Evolutionary conservation across 1,140 invertebrate genomes (phyloP).

Genomic region (Pogonus chalceus): DNA sequence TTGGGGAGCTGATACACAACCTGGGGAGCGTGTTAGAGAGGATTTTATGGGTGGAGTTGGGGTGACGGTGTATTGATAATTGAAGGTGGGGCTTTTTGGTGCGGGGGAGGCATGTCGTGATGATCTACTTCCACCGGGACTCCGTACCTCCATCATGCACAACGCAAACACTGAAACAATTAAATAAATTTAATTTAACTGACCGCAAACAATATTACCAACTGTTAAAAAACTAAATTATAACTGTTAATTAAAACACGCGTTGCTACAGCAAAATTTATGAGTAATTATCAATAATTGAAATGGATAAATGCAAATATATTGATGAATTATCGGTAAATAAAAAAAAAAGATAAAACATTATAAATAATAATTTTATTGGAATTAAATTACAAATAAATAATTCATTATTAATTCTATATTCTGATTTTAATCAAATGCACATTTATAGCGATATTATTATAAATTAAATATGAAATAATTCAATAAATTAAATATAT

Average conservation of each 20-base stretch:
- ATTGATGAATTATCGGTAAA: neutral
- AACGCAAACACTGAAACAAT: neutral
- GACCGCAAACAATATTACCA: neutral
- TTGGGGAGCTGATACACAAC: slow-evolving; percentile 16
- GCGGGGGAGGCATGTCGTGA: slow-evolving; percentile 20
- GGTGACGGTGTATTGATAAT: slow-evolving; percentile 18
- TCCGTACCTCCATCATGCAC: neutral
- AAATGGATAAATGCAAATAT: neutral
- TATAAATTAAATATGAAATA: too few species aligned
- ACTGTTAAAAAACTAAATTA: neutral
- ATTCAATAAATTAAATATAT: too few species aligned
- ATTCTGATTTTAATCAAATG: too few species aligned
- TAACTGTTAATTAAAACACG: neutral
- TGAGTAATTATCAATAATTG: neutral
- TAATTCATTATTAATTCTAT: too few species aligned
- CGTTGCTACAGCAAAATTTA: neutral
- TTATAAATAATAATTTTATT: neutral
- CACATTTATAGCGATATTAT: too few species aligned
- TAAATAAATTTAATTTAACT: neutral
- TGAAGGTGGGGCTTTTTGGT: slow-evolving; percentile 20
- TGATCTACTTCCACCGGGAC: slow-evolving; percentile 17
- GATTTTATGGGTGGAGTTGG: slow-evolving; percentile 18
- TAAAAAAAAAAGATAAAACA: neutral
- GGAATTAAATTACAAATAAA: neutral
- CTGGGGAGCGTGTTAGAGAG: slow-evolving; percentile 13